Evolutionary conservation across 2,113 vertebrate species (phyloP), one percentile per base, ranked within the genome.

Genomic region (Pterocles gutturalis): DNA sequence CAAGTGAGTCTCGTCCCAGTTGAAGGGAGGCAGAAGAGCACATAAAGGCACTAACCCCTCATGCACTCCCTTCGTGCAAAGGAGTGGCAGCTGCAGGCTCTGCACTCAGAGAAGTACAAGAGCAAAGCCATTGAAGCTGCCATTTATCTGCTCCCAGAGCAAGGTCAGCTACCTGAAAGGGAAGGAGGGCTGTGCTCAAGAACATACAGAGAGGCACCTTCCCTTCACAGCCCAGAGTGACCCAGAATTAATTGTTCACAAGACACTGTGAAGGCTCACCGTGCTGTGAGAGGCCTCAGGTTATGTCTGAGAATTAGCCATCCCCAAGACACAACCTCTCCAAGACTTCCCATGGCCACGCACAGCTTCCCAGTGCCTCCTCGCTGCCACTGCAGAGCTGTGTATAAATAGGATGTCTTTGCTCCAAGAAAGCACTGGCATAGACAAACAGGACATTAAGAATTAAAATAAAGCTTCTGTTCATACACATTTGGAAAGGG

Each of bases 61-160:
- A 0, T 2, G 2, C 7, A 2, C 3, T 29, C 16, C 31, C 17
- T 77, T n/a, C 1, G 0, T 9, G 28, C 15, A 41, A 34, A n/a
- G 31, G 18, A 53, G 11, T 20, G 0, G 1, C 49, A 65, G 4
- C 31, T 49, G 17, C 41, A 57, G 65, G 48, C 45, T 77, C 83
- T 76, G 72, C 38, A 26, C 46, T 75, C 57, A 5, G 34, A 83
- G 19, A 43, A 70, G 38, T 0, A 0, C 17, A 65, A 31, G 12
- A 73, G 57, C 49, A 82, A 86, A 89, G 18, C 34, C 33, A 21
- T 5, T 8, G 41, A 43, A 76, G 22, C 17, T 69, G 41, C 17
- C 71, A 33, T 15, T 33, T 72, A 8, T 15, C 48, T 34, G 7
- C 17, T 75, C 17, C 38, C 36, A 73, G 17, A 72, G 25, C 24